Conservation (phyloP, 2,888 invertebrate genomes). For the Tuta absoluta region DNA sequence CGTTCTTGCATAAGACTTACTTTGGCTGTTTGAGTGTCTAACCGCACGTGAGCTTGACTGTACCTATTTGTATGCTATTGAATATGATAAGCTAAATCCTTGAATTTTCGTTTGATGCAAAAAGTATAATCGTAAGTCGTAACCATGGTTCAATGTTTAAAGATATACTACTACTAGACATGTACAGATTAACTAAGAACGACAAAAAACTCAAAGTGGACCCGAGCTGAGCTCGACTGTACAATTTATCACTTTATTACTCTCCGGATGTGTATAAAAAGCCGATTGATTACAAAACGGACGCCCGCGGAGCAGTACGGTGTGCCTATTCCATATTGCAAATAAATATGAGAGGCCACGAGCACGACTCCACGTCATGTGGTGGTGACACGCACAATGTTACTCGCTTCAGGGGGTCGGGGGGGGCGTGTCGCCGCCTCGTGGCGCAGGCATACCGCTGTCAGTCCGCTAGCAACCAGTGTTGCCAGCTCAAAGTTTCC, state of each 20-base stretch:
- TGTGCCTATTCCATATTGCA: background rate
- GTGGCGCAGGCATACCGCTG: no score
- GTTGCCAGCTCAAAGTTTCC: background rate
- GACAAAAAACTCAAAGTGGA: no score
- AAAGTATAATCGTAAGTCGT: no score
- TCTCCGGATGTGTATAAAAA: background rate
- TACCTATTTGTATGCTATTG: no score
- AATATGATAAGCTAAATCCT: no score
- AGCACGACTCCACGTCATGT: background rate
- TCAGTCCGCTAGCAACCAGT: slow-evolving; percentile 10
- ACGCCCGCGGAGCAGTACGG: background rate
- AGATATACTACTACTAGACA: no score
- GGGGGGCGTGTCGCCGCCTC: slow-evolving; percentile 21
- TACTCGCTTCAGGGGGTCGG: slow-evolving; percentile 24
- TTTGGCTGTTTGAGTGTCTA: no score
- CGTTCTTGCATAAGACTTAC: no score
- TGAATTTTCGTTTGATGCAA: no score
- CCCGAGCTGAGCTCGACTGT: background rate
- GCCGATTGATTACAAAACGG: background rate
- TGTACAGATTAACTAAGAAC: no score
- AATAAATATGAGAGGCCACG: slow-evolving; percentile 20
- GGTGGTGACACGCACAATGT: slow-evolving; percentile 19
- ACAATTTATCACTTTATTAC: background rate
- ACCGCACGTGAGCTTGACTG: no score
- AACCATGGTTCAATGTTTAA: no score